Percentiles rank a stretch among this genome's conserved stretches.
phyloP scores from a whole-genome alignment of 1,140 invertebrate species.

The Euschistus heros region DNA sequence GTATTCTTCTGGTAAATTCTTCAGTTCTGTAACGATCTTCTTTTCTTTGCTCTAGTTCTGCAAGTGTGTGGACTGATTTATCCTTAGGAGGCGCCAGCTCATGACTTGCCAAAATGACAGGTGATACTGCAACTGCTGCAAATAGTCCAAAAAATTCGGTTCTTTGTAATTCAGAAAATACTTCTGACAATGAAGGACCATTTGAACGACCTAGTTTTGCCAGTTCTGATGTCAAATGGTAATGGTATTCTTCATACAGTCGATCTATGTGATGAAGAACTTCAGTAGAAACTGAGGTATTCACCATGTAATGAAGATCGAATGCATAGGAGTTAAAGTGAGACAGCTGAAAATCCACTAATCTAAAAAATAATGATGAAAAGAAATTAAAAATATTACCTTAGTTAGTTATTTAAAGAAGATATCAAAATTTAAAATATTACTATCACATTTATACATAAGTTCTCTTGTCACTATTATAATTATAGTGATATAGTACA shows the following conservation, averaged over 20 bases:
- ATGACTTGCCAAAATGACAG: conserved; percentile 4
- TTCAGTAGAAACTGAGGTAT: conserved; percentile 9
- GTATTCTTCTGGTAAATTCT: conserved; percentile 17
- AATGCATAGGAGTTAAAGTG: conserved; percentile 22
- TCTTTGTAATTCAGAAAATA: conserved; percentile 13
- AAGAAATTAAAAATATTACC: too few relatives aligned
- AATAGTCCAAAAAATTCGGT: conserved; percentile 20
- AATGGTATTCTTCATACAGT: conserved; percentile 6
- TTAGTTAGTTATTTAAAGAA: too few relatives aligned
- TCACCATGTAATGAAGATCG: conserved; percentile 22
- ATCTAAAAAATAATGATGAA: conserved; percentile 9
- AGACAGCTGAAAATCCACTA: conserved; percentile 25
- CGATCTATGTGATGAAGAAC: not conserved
- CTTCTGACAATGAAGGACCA: not conserved
- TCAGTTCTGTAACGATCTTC: conserved; percentile 5
- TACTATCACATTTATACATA: too few relatives aligned
- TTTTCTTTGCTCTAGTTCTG: conserved; percentile 8
- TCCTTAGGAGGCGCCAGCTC: not conserved
- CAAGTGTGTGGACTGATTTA: not conserved
- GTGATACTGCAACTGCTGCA: conserved; percentile 8
- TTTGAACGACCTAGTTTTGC: not conserved
- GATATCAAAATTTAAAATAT: too few relatives aligned
- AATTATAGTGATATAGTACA: too few relatives aligned
- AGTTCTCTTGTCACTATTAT: too few relatives aligned
- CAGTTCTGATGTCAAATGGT: not conserved